Conservation (phyloP, 2,113 vertebrate species). For the Lepus timidus region DNA sequence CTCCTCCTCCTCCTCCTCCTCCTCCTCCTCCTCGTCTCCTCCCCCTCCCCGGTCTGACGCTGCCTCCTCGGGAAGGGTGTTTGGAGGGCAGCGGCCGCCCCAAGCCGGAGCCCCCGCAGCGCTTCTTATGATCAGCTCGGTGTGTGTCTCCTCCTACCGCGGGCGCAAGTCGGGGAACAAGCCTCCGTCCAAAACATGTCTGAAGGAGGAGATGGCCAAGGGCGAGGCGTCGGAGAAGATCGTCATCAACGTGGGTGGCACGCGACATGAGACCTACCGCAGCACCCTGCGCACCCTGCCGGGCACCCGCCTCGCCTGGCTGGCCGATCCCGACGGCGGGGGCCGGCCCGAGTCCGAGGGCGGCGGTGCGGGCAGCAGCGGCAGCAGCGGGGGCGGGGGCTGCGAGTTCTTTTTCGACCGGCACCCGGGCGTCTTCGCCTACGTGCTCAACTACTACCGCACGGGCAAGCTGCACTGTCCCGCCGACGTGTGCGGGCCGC, state of each 20-base stretch:
- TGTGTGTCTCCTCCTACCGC: constrained; percentile 99
- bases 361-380: constrained; percentile 86
- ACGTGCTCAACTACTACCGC: constrained; percentile 98
- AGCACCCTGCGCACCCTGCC: constrained; percentile 97
- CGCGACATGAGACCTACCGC: constrained; percentile 98
- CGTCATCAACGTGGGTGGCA: constrained; percentile 97
- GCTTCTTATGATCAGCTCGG: constrained; percentile 97
- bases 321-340: constrained; percentile 93
- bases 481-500: constrained; percentile 97
- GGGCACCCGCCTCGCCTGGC: constrained; percentile 96
- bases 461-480: constrained; percentile 99
- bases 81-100: constrained; percentile 85
- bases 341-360: constrained; percentile 89
- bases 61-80: constrained; percentile 87
- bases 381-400: constrained; percentile 90
- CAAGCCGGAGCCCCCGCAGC: constrained; percentile 86
- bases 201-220: constrained; percentile 98
- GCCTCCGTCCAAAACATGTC: constrained; percentile 99
- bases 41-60: constrained; percentile 81
- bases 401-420: constrained; percentile 97
- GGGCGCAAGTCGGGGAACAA: constrained; percentile 99
- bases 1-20: constrained; percentile 72
- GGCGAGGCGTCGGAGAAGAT: constrained; percentile 98
- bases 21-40: constrained; percentile 64
- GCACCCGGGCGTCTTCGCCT: constrained; percentile 98